Evolutionary conservation across 2,113 vertebrate genomes (phyloP), one percentile per base, ranked within the genome.

Genomic region (Gadus macrocephalus): DNA sequence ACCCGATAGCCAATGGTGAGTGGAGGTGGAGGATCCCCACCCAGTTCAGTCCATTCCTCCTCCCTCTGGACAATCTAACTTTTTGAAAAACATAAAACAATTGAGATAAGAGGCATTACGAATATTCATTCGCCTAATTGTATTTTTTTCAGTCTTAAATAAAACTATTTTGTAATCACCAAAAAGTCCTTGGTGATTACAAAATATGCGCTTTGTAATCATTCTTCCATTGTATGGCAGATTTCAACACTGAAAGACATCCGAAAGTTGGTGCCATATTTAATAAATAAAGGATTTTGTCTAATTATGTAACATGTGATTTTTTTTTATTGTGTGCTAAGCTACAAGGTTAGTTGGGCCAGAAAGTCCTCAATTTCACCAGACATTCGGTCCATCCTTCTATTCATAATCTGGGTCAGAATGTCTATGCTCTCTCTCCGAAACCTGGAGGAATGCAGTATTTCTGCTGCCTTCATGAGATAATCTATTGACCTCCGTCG

Each of bases 281-380:
- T 27, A 62, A 28, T 25, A 62, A 62, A 62, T 62, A 27, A 62
- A 62, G 15, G 25, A 62, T 25, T 62, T 62, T 27, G 4, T 14
- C 25, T 31, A n/a, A 58, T 20, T 58, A 17, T 3, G 15, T 16
- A n/a, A n/a, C 15, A 55, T 55, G 53, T 14, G 16, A 55, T 55
- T 55, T 16, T 15, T 4, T 55, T 16, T 5, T 55, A 16, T 35
- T 35, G 31, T 35, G n/a, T 64, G 4, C 5, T 9, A 5, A 16
- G 2, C 35, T 65, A 31, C 19, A 55, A 19, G 11, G 65, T 9
- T 12, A 85, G 70, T 0, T 67, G 62, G 0, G 14, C 53, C 67
- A 88, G 75, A 53, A 87, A 86, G n/a, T 62, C 31, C 0, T 53
- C 12, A 38, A 88, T 82, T 55, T 83, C 68, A 49, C 61, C 4